phyloP scores from a whole-genome alignment of 2,113 vertebrate genomes.

The Promerops cafer region DNA sequence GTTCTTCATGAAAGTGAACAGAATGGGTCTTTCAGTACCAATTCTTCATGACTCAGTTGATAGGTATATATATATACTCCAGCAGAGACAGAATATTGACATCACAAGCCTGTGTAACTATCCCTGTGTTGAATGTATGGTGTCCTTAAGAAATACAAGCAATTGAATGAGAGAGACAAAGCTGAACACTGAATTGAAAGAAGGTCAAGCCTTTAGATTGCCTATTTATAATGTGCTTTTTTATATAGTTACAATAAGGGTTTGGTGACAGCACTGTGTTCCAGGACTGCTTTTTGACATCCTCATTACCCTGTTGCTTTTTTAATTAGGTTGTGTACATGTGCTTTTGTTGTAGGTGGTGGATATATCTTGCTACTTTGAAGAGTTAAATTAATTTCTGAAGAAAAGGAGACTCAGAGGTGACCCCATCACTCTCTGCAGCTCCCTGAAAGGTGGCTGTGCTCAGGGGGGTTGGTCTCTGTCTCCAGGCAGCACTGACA shows the following conservation, averaged over 20 bases:
- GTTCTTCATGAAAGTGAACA: neutral
- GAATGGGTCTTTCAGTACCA: neutral
- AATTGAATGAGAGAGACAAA: neutral
- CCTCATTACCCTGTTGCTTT: neutral
- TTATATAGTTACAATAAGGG: neutral
- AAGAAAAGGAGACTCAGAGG: too few species aligned
- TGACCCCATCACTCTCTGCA: too few species aligned
- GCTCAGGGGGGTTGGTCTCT: too few species aligned
- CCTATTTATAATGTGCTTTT: neutral
- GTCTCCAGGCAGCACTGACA: too few species aligned
- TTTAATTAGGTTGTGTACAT: neutral
- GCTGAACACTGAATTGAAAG: neutral
- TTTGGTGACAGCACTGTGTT: neutral
- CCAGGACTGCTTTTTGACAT: neutral
- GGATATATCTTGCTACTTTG: neutral
- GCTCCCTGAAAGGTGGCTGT: too few species aligned
- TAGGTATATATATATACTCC: neutral
- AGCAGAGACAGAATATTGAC: neutral
- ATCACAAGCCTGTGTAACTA: rapidly evolving
- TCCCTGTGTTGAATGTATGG: neutral
- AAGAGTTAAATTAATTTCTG: neutral
- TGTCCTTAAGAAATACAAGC: neutral
- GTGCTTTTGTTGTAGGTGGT: neutral
- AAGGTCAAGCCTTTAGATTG: neutral
- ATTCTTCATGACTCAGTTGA: neutral